Base-by-base conservation (phyloP, 2,113 vertebrate species). In the Rhineura floridana region DNA sequence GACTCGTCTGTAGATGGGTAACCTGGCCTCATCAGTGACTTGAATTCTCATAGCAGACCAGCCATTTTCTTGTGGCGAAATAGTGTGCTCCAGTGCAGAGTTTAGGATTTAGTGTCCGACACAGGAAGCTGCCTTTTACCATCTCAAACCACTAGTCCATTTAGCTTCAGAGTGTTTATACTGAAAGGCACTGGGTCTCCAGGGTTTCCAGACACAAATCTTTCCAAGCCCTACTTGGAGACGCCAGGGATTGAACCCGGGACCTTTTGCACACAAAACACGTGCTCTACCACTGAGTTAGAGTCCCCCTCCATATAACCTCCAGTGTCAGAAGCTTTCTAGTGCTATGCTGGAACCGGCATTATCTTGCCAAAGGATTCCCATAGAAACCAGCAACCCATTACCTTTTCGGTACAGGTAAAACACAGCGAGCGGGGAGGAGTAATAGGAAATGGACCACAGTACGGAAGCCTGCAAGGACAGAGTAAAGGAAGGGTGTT, bases 371-470 rank as follows among this genome's bases (percentile, higher is more conserved):
- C 39, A 62, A 76, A 23, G 70, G 19, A 52, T 39, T 48, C 81
- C 52, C 55, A n/a, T 88, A 72, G n/a, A 92, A 89, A 93, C 87
- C 28, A 82, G 30, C 36, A 9, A 39, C 59, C 44, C 85, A 39
- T 96, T 72, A 98, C 98, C 98, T 98, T 98, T 98, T 92, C 98
- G 98, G 96, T 98, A 98, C 77, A 98, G 95, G 95, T 98, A 98
- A 94, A 98, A 97, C 89, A 97, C 95, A 72, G 98, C 96, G 42
- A 98, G 95, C 81, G 98, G 98, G 48, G 98, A 98, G 72, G 97
- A 98, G 95, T 98, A 98, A 89, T 98, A 98, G 70, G 98, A 98
- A 85, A 98, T 93, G 87, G 98, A 98, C 98, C 98, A 98, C 91
- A 98, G 95, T 36, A 97, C 96, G 55, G 98, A 98, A 65, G 98